Base-by-base conservation (phyloP, 2,797 vertebrate genomes). In the Lagorchestes hirsutus region DNA sequence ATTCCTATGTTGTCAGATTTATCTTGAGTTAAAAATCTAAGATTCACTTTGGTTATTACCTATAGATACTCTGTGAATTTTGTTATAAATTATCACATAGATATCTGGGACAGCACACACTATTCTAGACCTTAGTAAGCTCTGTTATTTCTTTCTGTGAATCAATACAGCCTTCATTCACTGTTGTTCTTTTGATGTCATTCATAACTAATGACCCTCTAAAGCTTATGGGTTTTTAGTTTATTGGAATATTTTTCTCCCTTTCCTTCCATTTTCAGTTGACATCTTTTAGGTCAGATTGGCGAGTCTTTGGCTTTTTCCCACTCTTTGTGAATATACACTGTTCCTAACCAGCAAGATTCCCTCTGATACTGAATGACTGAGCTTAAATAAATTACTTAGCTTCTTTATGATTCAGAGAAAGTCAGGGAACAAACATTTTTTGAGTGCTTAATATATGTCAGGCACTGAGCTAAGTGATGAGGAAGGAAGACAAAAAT, bases 351-450 rank as follows among this genome's bases (percentile, higher is more conserved):
- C 40, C 74, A 46, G 27, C 40, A 82, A 46, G 74, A 46, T 82
- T 82, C 14, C 16, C 34, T 40, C 67, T 82, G 16, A 40, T 82
- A 40, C n/a, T 82, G 34, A 12, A 40, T 40, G 18, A 40, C n/a
- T 22, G 67, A 82, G n/a, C n/a, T 40, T 40, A 22, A 5, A 46
- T n/a, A n/a, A 46, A 82, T 82, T 40, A 40, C n/a, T 82, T 40
- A 82, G n/a, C 16, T 82, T 82, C 67, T 82, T 46, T 82, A 82
- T 24, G 67, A 82, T 82, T 82, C 67, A 82, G n/a, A 82, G 34
- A 74, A 82, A 46, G 67, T 82, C n/a, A 46, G 67, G n/a, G n/a
- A 82, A 22, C 55, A 94, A 24, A 22, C 14, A 92, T 90, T 96
- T 94, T 28, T 91, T 16, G 57, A 91, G 59, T 34, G 5, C 4